phyloP scores from a whole-genome alignment of 2,113 vertebrate species.

The cat (Felis catus) region DNA sequence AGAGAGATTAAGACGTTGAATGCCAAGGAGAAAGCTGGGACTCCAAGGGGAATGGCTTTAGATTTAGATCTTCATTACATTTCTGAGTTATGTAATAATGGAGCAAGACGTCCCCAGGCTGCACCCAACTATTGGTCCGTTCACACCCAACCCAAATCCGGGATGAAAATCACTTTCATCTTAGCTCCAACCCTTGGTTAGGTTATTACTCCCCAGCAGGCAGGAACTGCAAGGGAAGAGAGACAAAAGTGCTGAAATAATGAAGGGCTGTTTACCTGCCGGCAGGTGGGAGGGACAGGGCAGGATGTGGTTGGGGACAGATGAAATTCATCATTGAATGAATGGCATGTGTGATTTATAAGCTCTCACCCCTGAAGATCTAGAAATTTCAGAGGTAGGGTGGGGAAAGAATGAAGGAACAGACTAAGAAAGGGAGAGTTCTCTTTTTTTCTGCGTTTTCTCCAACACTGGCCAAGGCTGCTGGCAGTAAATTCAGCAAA shows the following conservation, averaged over 20 bases:
- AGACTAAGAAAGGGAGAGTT: background rate
- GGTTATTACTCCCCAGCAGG: conserved; percentile 58
- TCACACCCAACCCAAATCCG: background rate
- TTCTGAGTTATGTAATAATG: background rate
- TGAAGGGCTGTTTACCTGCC: conserved; percentile 62
- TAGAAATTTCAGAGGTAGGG: background rate
- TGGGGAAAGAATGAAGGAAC: background rate
- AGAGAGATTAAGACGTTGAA: conserved; percentile 65
- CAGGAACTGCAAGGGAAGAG: conserved; percentile 46
- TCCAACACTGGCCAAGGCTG: background rate
- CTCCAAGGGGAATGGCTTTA: background rate
- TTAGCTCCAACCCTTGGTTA: conserved; percentile 69
- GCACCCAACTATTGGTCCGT: background rate
- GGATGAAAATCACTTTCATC: conserved; percentile 78
- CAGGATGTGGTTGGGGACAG: background rate
- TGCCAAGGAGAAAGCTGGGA: conserved; percentile 48
- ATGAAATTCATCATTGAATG: background rate
- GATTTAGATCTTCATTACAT: conserved; percentile 34
- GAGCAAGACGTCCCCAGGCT: background rate
- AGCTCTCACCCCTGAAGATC: background rate
- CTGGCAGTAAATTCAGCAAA: conserved; percentile 48
- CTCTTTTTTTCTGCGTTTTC: background rate
- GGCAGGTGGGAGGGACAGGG: background rate
- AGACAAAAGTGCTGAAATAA: conserved; percentile 14
- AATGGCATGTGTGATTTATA: background rate